These are phyloP conservation scores for Calephelis perditalis DNA, from an alignment of 2,888 invertebrate species.

Conservation along the genomic window DNA sequence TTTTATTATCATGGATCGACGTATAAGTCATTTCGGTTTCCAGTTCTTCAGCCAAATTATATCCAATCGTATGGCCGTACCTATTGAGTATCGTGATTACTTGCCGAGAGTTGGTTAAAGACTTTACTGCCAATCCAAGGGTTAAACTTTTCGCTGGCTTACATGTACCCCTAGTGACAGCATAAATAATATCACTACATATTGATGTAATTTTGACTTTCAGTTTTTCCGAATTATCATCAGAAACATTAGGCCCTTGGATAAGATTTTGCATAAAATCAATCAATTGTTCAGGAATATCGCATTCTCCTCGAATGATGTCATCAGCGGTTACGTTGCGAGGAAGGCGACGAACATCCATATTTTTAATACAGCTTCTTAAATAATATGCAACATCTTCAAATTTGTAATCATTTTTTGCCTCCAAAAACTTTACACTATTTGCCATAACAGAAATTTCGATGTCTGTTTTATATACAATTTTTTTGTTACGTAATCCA, in stretches of 20 bases:
- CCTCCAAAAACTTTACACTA: constrained; percentile 29
- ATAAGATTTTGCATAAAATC: constrained; percentile 27
- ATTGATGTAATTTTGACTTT: constrained; percentile 24
- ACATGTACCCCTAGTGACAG: constrained; percentile 29
- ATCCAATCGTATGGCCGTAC: too few relatives aligned
- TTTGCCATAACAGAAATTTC: constrained; percentile 34
- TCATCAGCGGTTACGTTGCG: constrained; percentile 24
- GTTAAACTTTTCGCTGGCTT: constrained; percentile 35
- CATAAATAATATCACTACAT: constrained; percentile 24
- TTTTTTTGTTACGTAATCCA: constrained; percentile 27
- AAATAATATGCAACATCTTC: constrained; percentile 34
- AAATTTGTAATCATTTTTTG: constrained; percentile 24
- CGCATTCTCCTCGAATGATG: constrained; percentile 25
- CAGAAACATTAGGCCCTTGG: constrained; percentile 26
- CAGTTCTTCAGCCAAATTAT: too few relatives aligned
- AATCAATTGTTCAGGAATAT: constrained; percentile 28
- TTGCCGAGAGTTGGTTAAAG: constrained; percentile 35
- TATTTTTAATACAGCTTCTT: constrained; percentile 35
- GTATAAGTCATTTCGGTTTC: too few relatives aligned
- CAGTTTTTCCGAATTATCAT: constrained; percentile 25
- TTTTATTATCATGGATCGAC: too few relatives aligned
- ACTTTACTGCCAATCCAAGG: constrained; percentile 34
- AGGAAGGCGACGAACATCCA: constrained; percentile 26
- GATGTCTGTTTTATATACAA: constrained; percentile 34
- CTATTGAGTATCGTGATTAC: constrained; percentile 13